Evolutionary conservation across 1,140 invertebrate species (phyloP).

Genomic region (Zophobas morio): DNA sequence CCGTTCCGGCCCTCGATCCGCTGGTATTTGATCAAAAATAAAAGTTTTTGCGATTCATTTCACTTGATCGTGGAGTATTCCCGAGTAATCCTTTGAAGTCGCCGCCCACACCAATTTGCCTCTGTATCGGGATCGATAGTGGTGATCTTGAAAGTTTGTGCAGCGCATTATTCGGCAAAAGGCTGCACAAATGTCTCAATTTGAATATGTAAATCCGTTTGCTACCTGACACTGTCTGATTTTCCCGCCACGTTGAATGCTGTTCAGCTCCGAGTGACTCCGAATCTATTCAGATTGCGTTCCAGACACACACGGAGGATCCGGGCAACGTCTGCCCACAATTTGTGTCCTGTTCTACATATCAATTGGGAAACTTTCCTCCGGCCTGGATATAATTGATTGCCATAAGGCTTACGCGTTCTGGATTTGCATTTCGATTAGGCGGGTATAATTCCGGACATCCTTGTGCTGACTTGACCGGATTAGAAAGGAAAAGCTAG

Average conservation of each 20-base stretch:
- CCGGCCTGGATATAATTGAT: conserved; percentile 33
- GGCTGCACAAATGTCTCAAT: conserved; percentile 41
- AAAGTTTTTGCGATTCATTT: conserved; percentile 38
- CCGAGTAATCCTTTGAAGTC: conserved; percentile 37
- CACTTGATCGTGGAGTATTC: conserved; percentile 11
- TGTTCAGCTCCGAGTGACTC: not conserved
- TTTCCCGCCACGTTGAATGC: conserved; percentile 33
- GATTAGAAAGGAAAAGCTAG: not conserved
- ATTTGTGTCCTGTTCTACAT: conserved; percentile 24
- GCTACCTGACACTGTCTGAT: conserved; percentile 39
- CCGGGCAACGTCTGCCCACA: conserved; percentile 15
- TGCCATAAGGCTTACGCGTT: conserved; percentile 20
- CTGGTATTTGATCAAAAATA: conserved; percentile 23
- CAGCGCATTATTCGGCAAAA: conserved; percentile 28
- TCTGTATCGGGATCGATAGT: conserved; percentile 20
- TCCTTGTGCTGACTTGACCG: not conserved
- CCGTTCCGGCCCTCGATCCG: not conserved
- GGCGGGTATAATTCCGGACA: not conserved
- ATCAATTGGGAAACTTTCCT: conserved; percentile 33
- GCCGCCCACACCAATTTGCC: conserved; percentile 12
- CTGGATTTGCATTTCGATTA: conserved; percentile 34
- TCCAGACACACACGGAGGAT: conserved; percentile 16
- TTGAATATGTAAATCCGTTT: conserved; percentile 41
- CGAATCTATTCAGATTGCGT: conserved; percentile 21
- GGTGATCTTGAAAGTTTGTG: conserved; percentile 31